Evolutionary conservation across 2,113 vertebrate species (phyloP).

Genomic region (Gadus chalcogrammus): DNA sequence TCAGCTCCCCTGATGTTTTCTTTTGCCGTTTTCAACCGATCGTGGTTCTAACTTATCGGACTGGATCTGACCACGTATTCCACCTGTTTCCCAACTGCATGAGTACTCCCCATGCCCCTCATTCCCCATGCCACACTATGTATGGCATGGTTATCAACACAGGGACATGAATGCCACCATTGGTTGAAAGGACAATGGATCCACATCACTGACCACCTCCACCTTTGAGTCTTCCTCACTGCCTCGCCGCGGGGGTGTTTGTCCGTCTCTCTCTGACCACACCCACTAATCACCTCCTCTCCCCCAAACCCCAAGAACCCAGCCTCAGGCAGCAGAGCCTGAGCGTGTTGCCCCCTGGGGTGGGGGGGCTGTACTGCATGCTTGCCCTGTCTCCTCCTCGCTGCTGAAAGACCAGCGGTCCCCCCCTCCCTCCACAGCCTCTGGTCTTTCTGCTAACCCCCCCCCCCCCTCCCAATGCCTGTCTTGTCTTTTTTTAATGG

Average conservation of each 20-base stretch:
- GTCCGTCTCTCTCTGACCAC: slow-evolving; percentile 64
- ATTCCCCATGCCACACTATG: too few relatives aligned
- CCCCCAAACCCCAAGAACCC: slow-evolving; percentile 1
- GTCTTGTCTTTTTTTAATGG: slow-evolving; percentile 41
- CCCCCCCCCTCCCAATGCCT: slow-evolving; percentile 47
- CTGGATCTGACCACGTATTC: too few relatives aligned
- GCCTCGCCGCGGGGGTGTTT: slow-evolving; percentile 10
- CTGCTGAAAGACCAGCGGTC: slow-evolving; percentile 37
- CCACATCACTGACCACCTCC: neutral
- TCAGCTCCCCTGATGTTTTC: too few relatives aligned
- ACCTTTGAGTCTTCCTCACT: neutral
- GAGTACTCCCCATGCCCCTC: too few relatives aligned
- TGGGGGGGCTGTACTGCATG: slow-evolving; percentile 66
- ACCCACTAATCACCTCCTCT: slow-evolving; percentile 1
- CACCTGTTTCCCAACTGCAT: too few relatives aligned
- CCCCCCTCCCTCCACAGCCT: neutral
- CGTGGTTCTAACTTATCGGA: too few relatives aligned
- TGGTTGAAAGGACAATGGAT: too few relatives aligned
- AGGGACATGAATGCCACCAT: too few relatives aligned
- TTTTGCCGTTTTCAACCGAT: too few relatives aligned
- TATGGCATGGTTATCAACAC: too few relatives aligned
- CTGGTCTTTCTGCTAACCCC: slow-evolving; percentile 32
- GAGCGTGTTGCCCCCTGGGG: neutral
- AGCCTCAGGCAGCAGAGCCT: slow-evolving; percentile 26
- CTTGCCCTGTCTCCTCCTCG: slow-evolving; percentile 73